Percentiles rank a stretch among this genome's conserved stretches.
Conservation (phyloP, 2,888 invertebrate genomes). For the Blera fallax region DNA sequence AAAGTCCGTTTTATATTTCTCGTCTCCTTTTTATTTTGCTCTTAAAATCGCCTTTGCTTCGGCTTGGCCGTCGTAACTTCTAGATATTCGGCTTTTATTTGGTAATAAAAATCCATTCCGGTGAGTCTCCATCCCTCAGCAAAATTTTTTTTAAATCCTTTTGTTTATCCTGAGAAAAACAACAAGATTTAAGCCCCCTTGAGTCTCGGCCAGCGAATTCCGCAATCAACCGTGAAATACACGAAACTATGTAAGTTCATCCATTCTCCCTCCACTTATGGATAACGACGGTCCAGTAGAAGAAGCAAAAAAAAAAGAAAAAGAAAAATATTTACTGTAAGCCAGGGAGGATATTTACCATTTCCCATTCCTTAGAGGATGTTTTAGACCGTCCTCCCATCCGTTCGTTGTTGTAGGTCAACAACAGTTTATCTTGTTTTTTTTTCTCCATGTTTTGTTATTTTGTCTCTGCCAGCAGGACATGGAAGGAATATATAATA, state of each 20-base stretch:
- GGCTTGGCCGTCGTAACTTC: neutral
- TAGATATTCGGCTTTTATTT: neutral
- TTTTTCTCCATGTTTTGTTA: neutral
- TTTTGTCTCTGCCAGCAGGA: neutral
- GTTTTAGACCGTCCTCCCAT: neutral
- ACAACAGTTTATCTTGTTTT: neutral
- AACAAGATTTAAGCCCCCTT: neutral
- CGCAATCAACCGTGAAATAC: slow-evolving; percentile 16
- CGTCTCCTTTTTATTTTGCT: neutral
- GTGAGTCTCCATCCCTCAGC: neutral
- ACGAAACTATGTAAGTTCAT: neutral
- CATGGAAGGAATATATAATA: neutral
- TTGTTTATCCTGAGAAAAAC: neutral
- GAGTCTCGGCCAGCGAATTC: neutral
- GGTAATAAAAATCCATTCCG: slow-evolving; percentile 16
- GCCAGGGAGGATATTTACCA: neutral
- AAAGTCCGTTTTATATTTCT: neutral
- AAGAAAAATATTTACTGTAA: neutral
- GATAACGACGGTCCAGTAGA: neutral
- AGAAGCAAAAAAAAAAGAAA: neutral
- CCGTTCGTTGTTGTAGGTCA: slow-evolving; percentile 4
- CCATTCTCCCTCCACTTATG: neutral
- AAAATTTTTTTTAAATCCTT: neutral
- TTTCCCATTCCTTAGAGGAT: neutral
- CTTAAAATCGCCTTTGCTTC: neutral